Base-by-base conservation (phyloP, 2,797 vertebrate species). In the Amblyopsis hoosieri region DNA sequence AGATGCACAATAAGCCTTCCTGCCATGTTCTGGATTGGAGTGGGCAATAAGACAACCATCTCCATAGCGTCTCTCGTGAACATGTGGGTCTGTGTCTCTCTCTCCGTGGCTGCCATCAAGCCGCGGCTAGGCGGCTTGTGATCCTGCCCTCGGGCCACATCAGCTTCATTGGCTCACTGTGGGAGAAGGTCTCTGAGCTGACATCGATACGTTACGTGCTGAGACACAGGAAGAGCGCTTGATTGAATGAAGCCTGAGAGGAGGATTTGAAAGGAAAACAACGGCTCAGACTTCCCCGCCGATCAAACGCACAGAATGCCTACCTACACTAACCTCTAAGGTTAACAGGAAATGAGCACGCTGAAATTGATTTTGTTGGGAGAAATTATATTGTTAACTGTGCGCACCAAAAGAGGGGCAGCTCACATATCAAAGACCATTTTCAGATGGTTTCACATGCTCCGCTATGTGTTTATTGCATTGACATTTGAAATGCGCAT, bases 181-280 rank as follows among this genome's bases (percentile, higher is more conserved):
- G 64, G 76, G 79, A 78, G 64, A 78, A 45, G 31, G 54, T 61
- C 79, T 84, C 63, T 70, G 64, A 76, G 73, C 57, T 66, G 62
- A 69, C 79, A 71, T 80, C 66, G 68, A 86, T 83, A 75, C 60
- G 51, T 54, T 66, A 75, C 85, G 65, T 64, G 81, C 82, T 72
- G 84, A 80, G 84, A 79, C 76, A 72, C 66, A 53, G 57, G 54
- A 58, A 82, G 81, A 73, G 74, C 76, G 86, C 76, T 70, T 86
- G 85, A 88, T 87, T 89, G 80, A 90, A 89, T 82, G 70, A 83
- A 83, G 84, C 80, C 83, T 80, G 62, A 66, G 65, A 78, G 75
- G 78, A 75, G 66, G 75, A 74, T 83, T 78, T 75, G 62, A 73
- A 75, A 83, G 72, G 77, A 76, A 17, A 23, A 23, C 15, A 57